A percentile compares a stretch with the other conserved stretches of the same genome.
phyloP scores from a whole-genome alignment of 2,797 vertebrate genomes.

The Syncerus caffer region DNA sequence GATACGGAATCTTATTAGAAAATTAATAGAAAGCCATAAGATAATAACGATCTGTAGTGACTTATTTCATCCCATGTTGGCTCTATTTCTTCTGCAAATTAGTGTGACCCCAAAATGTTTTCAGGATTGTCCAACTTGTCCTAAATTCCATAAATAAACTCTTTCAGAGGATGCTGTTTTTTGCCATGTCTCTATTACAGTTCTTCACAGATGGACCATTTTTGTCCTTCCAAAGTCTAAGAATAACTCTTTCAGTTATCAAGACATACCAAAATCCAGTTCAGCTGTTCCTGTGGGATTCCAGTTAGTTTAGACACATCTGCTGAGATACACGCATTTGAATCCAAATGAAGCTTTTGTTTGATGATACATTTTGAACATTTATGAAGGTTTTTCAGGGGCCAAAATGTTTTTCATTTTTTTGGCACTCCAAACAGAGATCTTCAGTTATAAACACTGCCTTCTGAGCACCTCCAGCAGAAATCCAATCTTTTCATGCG shows the following conservation, averaged over 20 bases:
- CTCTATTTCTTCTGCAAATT: constrained; percentile 67
- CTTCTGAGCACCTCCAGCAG: constrained; percentile 74
- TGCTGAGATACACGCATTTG: constrained; percentile 83
- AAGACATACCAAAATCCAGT: constrained; percentile 84
- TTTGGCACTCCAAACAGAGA: constrained; percentile 77
- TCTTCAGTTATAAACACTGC: constrained; percentile 67
- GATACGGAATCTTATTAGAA: constrained; percentile 18
- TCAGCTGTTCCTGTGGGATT: constrained; percentile 82
- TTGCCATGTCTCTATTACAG: constrained; percentile 82
- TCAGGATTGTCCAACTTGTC: constrained; percentile 76
- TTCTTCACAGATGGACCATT: constrained; percentile 83
- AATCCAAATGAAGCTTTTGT: constrained; percentile 84
- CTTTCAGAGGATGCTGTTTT: constrained; percentile 77
- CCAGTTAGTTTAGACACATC: constrained; percentile 83
- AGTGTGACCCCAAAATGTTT: constrained; percentile 76
- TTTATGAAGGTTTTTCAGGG: constrained; percentile 74
- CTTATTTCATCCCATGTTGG: constrained; percentile 37
- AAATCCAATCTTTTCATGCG: constrained; percentile 71
- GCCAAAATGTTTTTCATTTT: constrained; percentile 81
- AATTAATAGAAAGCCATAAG: constrained; percentile 43
- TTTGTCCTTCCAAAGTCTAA: constrained; percentile 81
- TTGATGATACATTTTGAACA: constrained; percentile 81
- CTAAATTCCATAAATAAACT: constrained; percentile 78
- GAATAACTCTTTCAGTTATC: constrained; percentile 85
- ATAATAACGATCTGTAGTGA: constrained; percentile 9